A percentile compares a stretch with the other conserved stretches of the same genome.
Evolutionary conservation across 2,113 vertebrate genomes (phyloP).

Genomic region (Pangasianodon gigas): DNA sequence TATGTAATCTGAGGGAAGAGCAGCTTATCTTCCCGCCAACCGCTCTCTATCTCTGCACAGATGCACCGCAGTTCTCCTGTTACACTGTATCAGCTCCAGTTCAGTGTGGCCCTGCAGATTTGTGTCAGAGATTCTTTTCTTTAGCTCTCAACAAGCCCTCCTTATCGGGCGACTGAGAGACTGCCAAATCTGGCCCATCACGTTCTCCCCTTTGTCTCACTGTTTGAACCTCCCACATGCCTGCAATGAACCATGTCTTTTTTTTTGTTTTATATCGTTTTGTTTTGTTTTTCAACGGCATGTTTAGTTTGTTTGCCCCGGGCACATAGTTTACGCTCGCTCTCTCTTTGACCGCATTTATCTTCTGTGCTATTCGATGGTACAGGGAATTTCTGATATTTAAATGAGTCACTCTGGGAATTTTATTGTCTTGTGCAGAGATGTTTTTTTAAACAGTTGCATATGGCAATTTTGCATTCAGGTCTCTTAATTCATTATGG

Average conservation of each 20-base stretch:
- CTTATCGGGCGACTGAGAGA: constrained; percentile 69
- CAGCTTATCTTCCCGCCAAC: constrained; percentile 56
- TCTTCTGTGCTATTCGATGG: not conserved
- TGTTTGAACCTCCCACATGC: constrained; percentile 68
- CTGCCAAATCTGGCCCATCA: constrained; percentile 61
- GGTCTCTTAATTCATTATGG: not conserved
- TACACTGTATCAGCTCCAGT: constrained; percentile 66
- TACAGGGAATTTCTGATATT: constrained; percentile 32
- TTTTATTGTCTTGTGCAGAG: not conserved
- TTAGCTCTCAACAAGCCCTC: constrained; percentile 73
- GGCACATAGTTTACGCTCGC: constrained; percentile 22
- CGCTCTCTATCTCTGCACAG: constrained; percentile 62
- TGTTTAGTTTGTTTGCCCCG: constrained; percentile 36
- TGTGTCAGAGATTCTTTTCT: constrained; percentile 71
- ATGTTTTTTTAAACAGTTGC: not conserved
- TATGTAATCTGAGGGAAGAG: constrained; percentile 69
- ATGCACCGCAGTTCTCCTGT: constrained; percentile 61
- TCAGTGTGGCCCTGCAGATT: constrained; percentile 72
- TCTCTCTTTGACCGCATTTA: constrained; percentile 37
- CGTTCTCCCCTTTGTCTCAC: constrained; percentile 65
- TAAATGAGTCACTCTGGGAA: constrained; percentile 35
- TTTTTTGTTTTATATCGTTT: constrained; percentile 58
- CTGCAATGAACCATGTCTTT: constrained; percentile 56
- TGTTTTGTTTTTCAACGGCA: constrained; percentile 48
- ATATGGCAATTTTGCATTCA: constrained; percentile 21